Conservation (phyloP, 2,113 vertebrate species). For the Urocolius indicus region DNA sequence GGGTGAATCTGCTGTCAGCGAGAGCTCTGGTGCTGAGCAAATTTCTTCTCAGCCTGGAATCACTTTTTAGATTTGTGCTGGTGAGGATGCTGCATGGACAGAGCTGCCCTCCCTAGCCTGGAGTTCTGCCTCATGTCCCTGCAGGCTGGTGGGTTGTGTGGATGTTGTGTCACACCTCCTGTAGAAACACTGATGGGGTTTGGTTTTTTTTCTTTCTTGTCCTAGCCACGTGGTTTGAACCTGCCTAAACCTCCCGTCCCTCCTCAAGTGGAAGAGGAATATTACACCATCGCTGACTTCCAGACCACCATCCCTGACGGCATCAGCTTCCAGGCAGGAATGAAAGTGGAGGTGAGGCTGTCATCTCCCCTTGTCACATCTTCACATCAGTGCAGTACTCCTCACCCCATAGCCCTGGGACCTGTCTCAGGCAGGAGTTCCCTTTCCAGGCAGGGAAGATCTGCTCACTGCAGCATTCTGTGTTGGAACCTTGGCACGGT, state of each 20-base stretch:
- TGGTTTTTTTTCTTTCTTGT: not conserved
- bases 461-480: not conserved
- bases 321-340: conserved; percentile 96
- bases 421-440: not conserved
- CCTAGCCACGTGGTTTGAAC: conserved; percentile 90
- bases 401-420: not conserved
- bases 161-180: not conserved
- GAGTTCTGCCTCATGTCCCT: not conserved
- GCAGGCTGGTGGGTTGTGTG: not conserved
- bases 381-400: accelerated
- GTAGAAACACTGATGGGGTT: not conserved
- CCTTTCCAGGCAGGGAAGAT: not conserved
- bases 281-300: conserved; percentile 97
- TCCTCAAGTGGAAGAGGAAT: conserved; percentile 96
- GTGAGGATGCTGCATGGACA: not conserved
- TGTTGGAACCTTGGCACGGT: not conserved
- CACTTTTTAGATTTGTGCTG: not conserved
- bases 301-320: conserved; percentile 98
- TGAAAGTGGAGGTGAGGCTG: conserved; percentile 93
- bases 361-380: not conserved
- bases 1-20: not conserved
- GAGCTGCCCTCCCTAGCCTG: not conserved
- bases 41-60: not conserved
- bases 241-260: conserved; percentile 93
- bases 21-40: not conserved